Evolutionary conservation across 2,888 invertebrate species (phyloP).

Genomic region (Thumatha senex): DNA sequence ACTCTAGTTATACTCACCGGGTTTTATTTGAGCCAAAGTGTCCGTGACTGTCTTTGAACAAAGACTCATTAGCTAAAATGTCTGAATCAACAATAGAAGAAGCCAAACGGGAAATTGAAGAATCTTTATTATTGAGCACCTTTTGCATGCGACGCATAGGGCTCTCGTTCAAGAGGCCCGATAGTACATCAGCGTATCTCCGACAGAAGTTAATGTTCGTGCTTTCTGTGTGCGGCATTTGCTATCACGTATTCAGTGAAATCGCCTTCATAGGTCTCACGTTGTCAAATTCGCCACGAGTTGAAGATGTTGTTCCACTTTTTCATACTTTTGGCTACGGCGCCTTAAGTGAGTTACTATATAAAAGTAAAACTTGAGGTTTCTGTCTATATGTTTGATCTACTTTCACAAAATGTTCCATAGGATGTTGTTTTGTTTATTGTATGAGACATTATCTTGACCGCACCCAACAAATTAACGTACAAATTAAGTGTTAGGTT

Average conservation of each 20-base stretch:
- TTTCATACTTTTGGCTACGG: slow-evolving; percentile 77
- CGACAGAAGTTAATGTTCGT: slow-evolving; percentile 59
- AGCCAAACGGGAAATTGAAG: slow-evolving; percentile 65
- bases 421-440: slow-evolving; percentile 25
- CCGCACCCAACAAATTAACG: slow-evolving; percentile 19
- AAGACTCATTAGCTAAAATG: slow-evolving; percentile 48
- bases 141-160: slow-evolving; percentile 69
- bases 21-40: slow-evolving; percentile 34
- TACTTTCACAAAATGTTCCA: slow-evolving; percentile 27
- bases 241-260: slow-evolving; percentile 74
- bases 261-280: slow-evolving; percentile 65
- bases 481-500: slow-evolving; percentile 22
- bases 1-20: slow-evolving; percentile 38
- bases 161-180: slow-evolving; percentile 56
- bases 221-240: slow-evolving; percentile 58
- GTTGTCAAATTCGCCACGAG: slow-evolving; percentile 67
- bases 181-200: slow-evolving; percentile 41
- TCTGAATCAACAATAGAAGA: slow-evolving; percentile 45
- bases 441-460: slow-evolving; percentile 17
- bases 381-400: slow-evolving; percentile 23
- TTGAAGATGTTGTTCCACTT: slow-evolving; percentile 75
- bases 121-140: slow-evolving; percentile 57
- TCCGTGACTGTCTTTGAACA: slow-evolving; percentile 32
- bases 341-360: slow-evolving; percentile 64
- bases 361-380: slow-evolving; percentile 26